Evolutionary conservation across 2,113 vertebrate species (phyloP), one percentile per base, ranked within the genome.

Genomic region (Falcunculus frontatus): DNA sequence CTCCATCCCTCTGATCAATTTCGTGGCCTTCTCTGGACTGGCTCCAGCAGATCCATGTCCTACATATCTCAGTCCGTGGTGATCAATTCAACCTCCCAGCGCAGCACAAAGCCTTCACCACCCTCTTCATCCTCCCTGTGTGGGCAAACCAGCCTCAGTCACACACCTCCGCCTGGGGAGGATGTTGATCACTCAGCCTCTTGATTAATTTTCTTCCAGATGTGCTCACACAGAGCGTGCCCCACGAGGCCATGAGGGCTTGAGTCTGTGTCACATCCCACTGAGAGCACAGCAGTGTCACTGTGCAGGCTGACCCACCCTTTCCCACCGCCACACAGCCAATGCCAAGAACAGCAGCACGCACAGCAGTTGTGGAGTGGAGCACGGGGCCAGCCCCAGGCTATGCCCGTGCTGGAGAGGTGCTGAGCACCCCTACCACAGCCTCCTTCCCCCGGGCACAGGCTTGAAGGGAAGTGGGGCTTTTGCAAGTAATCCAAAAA

Each of bases 331-430:
- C 10, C 37, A 16, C 33, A 18, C 1, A 1, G 39, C 1, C 46
- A 20, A 4, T 7, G 41, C 18, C 23, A 33, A 21, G 84, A 35
- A 26, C 76, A 21, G 72, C 44, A 83, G 50, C 52, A 65, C 21
- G 3, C 1, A 0, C 42, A 30, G 12, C 15, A 27, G 7, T 0
- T 1, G 7, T 15, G 84, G 16, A 73, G 25, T 0, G 39, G 35
- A 25, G 30, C 35, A 10, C 15, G 21, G 12, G 16, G 15, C 33
- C 67, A n/a, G 32, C 25, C 42, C 49, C 68, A 32, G 77, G 33
- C 52, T 63, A 44, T 50, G 65, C 46, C 65, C 70, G 13, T 26
- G 1, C 35, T 29, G 17, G 5, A 35, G 67, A 60, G 13, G 13
- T 16, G 57, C 35, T 46, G 42, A 63, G 4, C 22, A n/a, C 2